These are phyloP conservation scores for Siniperca knerii DNA, from an alignment of 2,113 vertebrate species.

Conservation along the genomic window DNA sequence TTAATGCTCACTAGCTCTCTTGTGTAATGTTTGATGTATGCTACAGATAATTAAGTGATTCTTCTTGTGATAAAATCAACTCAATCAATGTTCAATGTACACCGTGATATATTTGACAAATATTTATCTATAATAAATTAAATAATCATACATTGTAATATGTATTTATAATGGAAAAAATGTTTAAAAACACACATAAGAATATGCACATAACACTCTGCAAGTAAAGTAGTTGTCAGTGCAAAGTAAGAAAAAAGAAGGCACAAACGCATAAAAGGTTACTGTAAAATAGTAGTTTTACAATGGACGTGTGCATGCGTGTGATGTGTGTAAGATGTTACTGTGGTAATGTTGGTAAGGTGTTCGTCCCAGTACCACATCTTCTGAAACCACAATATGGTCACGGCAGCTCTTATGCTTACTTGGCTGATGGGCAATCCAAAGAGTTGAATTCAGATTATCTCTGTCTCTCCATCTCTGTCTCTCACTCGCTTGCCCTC, in stretches of 20 bases:
- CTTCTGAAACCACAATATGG: conserved; percentile 39
- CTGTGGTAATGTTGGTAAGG: conserved; percentile 18
- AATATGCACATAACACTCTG: neutral
- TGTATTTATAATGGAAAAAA: neutral
- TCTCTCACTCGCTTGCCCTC: neutral
- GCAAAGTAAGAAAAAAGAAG: neutral
- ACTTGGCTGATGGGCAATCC: conserved; percentile 32
- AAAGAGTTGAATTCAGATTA: conserved; percentile 18
- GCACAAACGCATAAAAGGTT: conserved; percentile 1
- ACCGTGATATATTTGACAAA: too few relatives aligned
- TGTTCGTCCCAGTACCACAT: conserved; percentile 17
- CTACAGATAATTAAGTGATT: too few relatives aligned
- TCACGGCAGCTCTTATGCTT: neutral
- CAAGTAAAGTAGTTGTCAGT: neutral
- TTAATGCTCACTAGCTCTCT: too few relatives aligned
- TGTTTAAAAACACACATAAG: neutral
- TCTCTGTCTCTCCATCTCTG: conserved; percentile 13
- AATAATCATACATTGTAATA: too few relatives aligned
- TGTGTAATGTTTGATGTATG: too few relatives aligned
- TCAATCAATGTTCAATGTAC: too few relatives aligned
- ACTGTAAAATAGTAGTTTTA: neutral
- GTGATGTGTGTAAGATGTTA: neutral
- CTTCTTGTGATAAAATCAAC: too few relatives aligned
- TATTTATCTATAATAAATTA: too few relatives aligned
- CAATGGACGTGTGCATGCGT: neutral